These are phyloP conservation scores for Cecropterus lyciades DNA, from an alignment of 1,140 invertebrate species.

Conservation along the genomic window DNA sequence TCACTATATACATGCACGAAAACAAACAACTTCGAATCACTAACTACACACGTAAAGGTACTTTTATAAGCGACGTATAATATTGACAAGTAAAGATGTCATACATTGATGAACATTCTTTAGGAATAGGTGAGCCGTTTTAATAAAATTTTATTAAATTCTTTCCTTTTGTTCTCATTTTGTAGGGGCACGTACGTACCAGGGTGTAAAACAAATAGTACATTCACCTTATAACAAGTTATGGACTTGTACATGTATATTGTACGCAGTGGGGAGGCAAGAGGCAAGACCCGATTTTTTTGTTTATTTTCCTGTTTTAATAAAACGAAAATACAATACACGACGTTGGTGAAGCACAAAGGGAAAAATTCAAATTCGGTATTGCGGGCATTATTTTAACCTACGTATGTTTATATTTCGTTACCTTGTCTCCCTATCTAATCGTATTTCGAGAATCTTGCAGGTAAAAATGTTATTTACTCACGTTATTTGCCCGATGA, in stretches of 20 bases:
- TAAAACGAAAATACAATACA: slow-evolving; percentile 71
- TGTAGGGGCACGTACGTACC: slow-evolving; percentile 31
- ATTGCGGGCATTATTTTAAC: slow-evolving; percentile 60
- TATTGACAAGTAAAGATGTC: neutral
- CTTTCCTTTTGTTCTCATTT: slow-evolving; percentile 31
- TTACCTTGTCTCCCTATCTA: slow-evolving; percentile 44
- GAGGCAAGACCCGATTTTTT: slow-evolving; percentile 49
- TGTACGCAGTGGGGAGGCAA: slow-evolving; percentile 11
- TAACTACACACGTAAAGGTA: too few species aligned
- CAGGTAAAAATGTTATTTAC: slow-evolving; percentile 44
- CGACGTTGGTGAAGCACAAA: slow-evolving; percentile 57
- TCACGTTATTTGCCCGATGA: slow-evolving; percentile 36
- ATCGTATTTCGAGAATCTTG: slow-evolving; percentile 50
- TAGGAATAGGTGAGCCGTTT: slow-evolving; percentile 1
- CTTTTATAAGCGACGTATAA: neutral
- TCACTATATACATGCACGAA: neutral
- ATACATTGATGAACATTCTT: neutral
- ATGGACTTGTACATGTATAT: slow-evolving; percentile 4
- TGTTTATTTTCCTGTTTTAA: slow-evolving; percentile 72
- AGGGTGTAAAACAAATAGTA: slow-evolving; percentile 26
- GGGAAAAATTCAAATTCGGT: slow-evolving; percentile 66
- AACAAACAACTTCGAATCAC: too few species aligned
- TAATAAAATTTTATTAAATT: slow-evolving; percentile 34
- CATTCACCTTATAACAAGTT: slow-evolving; percentile 20
- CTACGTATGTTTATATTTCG: slow-evolving; percentile 53